Evolutionary conservation across 2,113 vertebrate species (phyloP), one percentile per base, ranked within the genome.

Genomic region (Rhabdomys dilectus): DNA sequence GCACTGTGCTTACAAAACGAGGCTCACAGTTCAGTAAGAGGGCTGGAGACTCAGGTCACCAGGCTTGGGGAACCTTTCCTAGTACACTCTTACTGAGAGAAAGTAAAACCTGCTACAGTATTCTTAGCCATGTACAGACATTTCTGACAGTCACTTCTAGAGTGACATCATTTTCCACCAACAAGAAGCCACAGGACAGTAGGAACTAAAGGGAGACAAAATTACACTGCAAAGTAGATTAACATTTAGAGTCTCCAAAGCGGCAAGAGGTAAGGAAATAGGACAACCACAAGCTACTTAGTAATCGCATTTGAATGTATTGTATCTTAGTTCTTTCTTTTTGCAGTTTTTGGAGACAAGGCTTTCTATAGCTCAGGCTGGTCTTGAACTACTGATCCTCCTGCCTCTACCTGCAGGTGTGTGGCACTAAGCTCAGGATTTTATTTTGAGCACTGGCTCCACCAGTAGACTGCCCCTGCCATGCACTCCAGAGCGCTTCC

Each of bases 181-280:
- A 58, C 22, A 68, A 90, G 87, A 70, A 82, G 45, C 0, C 10
- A 58, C 60, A 64, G 36, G 82, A 62, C 1, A 66, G 66, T 29
- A 42, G 3, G 19, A 22, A 31, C 39, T 56, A 64, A 87, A 53
- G n/a, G 8, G 22, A 16, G 58, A 64, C 72, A 58, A 26, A 93
- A 88, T 70, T 90, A 77, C 90, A 88, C 15, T 76, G 31, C 15
- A 88, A 64, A 95, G 88, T 60, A 93, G 51, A 92, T 53, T 13
- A 89, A 86, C 4, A 88, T 48, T 72, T 39, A 5, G 31, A 95
- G 39, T 80, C 90, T 92, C n/a, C 72, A 39, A 89, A 58, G 34
- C 34, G 58, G 77, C 12, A 29, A 11, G n/a, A 6, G 72, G 62
- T 45, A 29, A 90, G 34, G 51, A 91, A 45, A 51, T 26, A 60